Evolutionary conservation across 2,888 invertebrate species (phyloP).

Genomic region (Apodemia duryi): DNA sequence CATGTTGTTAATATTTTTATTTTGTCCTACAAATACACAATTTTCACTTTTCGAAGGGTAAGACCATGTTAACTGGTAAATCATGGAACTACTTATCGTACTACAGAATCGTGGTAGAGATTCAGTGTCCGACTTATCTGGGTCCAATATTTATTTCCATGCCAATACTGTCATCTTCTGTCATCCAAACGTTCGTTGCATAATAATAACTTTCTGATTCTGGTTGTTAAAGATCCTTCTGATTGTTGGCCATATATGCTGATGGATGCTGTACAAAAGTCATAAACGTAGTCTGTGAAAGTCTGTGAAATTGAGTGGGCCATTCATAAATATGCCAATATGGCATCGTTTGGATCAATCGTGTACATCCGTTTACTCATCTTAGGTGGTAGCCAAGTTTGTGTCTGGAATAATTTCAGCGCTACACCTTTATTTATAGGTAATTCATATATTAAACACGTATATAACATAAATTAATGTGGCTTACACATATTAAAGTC

Average conservation of each 20-base stretch:
- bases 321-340: conserved; percentile 65
- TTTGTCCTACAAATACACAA: no score
- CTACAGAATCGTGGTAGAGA: no score
- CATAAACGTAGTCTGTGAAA: conserved; percentile 14
- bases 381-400: conserved; percentile 39
- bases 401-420: conserved; percentile 49
- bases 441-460: conserved; percentile 1
- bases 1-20: no score
- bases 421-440: conserved; percentile 29
- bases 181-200: no score
- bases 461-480: conserved; percentile 1
- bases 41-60: no score
- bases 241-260: not conserved
- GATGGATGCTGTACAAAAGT: not conserved
- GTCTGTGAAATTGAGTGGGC: conserved; percentile 36
- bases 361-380: conserved; percentile 59
- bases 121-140: no score
- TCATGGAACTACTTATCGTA: no score
- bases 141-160: no score
- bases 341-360: conserved; percentile 53
- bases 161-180: no score
- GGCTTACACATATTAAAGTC: conserved; percentile 1
- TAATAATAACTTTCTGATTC: not conserved
- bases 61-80: no score
- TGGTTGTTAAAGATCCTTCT: not conserved